Percentiles rank a stretch among this genome's conserved stretches.
These are phyloP conservation scores for Crocidura indochinensis DNA, from an alignment of 2,797 vertebrate genomes.

Conservation along the genomic window DNA sequence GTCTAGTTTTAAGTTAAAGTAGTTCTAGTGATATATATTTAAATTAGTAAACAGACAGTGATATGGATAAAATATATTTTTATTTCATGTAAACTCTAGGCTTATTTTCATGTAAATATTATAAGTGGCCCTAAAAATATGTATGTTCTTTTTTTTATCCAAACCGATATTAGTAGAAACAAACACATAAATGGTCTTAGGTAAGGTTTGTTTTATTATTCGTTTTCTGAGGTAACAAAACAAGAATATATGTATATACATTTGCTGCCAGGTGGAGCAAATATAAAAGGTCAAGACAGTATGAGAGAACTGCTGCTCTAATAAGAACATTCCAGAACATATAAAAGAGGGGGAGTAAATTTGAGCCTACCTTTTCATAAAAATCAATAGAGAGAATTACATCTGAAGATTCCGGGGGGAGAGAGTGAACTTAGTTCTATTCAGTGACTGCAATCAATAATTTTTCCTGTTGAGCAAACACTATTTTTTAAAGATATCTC, in stretches of 20 bases:
- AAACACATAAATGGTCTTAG: constrained; percentile 8
- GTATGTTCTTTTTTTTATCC: not conserved
- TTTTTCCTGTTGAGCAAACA: constrained; percentile 28
- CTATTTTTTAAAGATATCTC: constrained; percentile 32
- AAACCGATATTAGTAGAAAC: constrained; percentile 41
- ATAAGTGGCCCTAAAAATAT: not conserved
- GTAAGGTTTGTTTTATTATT: constrained; percentile 46
- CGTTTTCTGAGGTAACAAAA: constrained; percentile 49
- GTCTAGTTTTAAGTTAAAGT: not conserved
- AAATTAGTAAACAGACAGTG: not conserved
- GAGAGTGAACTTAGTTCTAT: not conserved
- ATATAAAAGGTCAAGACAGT: constrained; percentile 74
- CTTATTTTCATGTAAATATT: constrained; percentile 36
- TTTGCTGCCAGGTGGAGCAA: constrained; percentile 65
- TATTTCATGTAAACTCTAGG: constrained; percentile 3
- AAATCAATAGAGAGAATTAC: not conserved
- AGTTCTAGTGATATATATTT: constrained; percentile 18
- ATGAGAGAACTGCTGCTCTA: not conserved
- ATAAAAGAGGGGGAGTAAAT: not conserved
- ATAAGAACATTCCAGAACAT: constrained; percentile 8
- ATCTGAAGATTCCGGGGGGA: not conserved
- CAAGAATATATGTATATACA: not conserved
- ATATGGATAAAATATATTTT: constrained; percentile 23
- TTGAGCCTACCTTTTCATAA: constrained; percentile 47
- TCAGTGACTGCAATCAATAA: not conserved